These are phyloP conservation scores for Maccullochella peelii DNA, from an alignment of 2,113 vertebrate genomes.

Conservation along the genomic window DNA sequence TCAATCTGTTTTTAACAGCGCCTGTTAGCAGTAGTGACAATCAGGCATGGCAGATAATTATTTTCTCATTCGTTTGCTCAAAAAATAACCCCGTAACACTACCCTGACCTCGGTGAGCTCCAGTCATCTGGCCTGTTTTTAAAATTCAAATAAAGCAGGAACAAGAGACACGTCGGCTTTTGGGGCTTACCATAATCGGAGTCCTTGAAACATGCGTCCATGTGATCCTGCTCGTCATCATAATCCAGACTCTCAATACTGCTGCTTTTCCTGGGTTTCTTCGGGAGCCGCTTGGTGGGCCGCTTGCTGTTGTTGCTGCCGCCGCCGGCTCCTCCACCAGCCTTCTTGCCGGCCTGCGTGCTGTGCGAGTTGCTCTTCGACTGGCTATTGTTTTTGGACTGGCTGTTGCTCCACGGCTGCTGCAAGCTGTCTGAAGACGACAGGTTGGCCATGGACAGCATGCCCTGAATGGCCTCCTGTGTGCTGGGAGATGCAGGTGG, in stretches of 20 bases:
- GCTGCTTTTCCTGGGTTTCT: conserved; percentile 92
- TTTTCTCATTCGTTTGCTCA: conserved; percentile 13
- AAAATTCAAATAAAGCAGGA: background rate
- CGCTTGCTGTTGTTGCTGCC: conserved; percentile 84
- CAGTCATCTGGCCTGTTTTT: background rate
- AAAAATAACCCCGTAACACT: background rate
- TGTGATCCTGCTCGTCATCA: conserved; percentile 96
- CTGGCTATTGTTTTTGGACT: conserved; percentile 88
- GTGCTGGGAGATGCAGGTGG: conserved; percentile 99
- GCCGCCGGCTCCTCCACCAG: conserved; percentile 45
- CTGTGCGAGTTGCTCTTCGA: conserved; percentile 87
- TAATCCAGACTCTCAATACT: conserved; percentile 90
- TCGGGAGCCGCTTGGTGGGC: conserved; percentile 87
- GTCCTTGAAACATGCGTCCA: conserved; percentile 98
- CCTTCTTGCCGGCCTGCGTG: conserved; percentile 87
- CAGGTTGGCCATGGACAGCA: conserved; percentile 99
- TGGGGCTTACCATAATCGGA: conserved; percentile 91
- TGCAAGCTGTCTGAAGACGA: conserved; percentile 95
- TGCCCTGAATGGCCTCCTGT: conserved; percentile 99
- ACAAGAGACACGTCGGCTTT: accelerated
- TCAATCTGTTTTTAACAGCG: conserved; percentile 55
- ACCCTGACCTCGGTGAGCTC: background rate
- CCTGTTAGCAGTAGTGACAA: conserved; percentile 45
- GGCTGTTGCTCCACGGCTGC: conserved; percentile 89
- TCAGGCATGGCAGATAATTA: conserved; percentile 23